These are phyloP conservation scores for Drosophila dunni DNA, from an alignment of 1,140 invertebrate genomes.

Conservation along the genomic window DNA sequence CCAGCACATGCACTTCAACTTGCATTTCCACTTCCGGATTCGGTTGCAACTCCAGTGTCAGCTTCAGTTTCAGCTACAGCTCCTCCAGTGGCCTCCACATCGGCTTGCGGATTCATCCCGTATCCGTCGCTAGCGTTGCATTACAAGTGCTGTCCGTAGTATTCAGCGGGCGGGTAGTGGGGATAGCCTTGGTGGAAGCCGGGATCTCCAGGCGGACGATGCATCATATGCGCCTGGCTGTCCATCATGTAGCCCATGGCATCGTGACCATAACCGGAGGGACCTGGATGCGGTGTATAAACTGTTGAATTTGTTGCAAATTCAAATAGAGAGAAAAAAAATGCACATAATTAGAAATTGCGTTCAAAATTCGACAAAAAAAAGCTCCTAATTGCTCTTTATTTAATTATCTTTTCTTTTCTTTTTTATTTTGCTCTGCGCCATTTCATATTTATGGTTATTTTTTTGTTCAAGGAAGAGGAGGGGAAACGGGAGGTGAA, in stretches of 20 bases:
- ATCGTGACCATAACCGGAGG: slow-evolving; percentile 97
- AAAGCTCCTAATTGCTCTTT: slow-evolving; percentile 22
- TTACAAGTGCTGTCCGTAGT: slow-evolving; percentile 96
- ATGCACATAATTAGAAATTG: slow-evolving; percentile 85
- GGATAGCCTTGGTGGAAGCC: slow-evolving; percentile 95
- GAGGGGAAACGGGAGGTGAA: slow-evolving; percentile 1
- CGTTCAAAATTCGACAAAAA: slow-evolving; percentile 45
- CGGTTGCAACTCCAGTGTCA: neutral
- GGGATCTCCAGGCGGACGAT: slow-evolving; percentile 95
- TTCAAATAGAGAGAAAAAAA: slow-evolving; percentile 76
- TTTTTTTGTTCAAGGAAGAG: slow-evolving; percentile 49
- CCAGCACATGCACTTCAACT: neutral
- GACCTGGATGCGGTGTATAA: slow-evolving; percentile 95
- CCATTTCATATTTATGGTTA: slow-evolving; percentile 76
- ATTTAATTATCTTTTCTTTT: too few species aligned
- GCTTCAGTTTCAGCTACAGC: neutral
- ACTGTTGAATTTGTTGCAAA: slow-evolving; percentile 86
- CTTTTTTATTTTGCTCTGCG: slow-evolving; percentile 48
- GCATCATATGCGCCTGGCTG: slow-evolving; percentile 96
- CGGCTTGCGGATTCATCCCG: slow-evolving; percentile 18
- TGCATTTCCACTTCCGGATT: slow-evolving; percentile 1
- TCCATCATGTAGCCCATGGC: slow-evolving; percentile 99
- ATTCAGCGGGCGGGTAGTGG: slow-evolving; percentile 94
- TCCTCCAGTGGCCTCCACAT: neutral
- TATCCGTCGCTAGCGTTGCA: slow-evolving; percentile 66